Evolutionary conservation across 2,888 invertebrate genomes (phyloP).

Genomic region (Adineta ricciae): DNA sequence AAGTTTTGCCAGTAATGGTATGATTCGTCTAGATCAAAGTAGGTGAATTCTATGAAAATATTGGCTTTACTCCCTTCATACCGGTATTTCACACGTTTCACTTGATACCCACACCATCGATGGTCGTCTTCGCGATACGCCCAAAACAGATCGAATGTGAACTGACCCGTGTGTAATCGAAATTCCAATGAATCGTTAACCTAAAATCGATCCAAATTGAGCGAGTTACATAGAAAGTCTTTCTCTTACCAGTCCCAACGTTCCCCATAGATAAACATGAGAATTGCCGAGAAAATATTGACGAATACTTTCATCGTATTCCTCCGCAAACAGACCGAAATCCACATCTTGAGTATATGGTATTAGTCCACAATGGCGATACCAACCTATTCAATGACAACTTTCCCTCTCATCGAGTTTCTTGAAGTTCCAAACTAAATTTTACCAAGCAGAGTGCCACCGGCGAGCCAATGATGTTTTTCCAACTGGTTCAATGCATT

Average conservation of each 20-base stretch:
- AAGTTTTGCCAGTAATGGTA: conserved; percentile 1
- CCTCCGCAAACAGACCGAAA: conserved; percentile 24
- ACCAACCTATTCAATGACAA: conserved; percentile 23
- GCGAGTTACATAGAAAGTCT: neutral
- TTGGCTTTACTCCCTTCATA: neutral
- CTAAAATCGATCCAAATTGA: too few relatives aligned
- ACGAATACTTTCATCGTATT: conserved; percentile 27
- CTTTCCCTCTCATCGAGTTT: too few relatives aligned
- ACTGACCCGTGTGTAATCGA: conserved; percentile 22
- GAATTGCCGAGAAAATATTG: conserved; percentile 29
- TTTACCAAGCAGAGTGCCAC: conserved; percentile 25
- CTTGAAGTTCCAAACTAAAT: neutral
- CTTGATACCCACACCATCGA: conserved; percentile 32
- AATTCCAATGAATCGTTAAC: conserved; percentile 30
- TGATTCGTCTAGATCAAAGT: neutral
- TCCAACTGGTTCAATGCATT: conserved; percentile 18
- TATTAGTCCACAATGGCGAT: conserved; percentile 30
- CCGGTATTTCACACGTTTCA: conserved; percentile 25
- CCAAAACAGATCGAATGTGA: conserved; percentile 30
- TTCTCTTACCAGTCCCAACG: conserved; percentile 24
- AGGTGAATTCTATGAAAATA: too few relatives aligned
- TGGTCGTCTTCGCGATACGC: conserved; percentile 23
- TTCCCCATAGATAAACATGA: conserved; percentile 26
- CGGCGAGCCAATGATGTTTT: conserved; percentile 32
- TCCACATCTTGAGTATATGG: conserved; percentile 31